A percentile compares a stretch with the other conserved stretches of the same genome.
phyloP scores from a whole-genome alignment of 2,888 invertebrate genomes.

The Steinernema carpocapsae region DNA sequence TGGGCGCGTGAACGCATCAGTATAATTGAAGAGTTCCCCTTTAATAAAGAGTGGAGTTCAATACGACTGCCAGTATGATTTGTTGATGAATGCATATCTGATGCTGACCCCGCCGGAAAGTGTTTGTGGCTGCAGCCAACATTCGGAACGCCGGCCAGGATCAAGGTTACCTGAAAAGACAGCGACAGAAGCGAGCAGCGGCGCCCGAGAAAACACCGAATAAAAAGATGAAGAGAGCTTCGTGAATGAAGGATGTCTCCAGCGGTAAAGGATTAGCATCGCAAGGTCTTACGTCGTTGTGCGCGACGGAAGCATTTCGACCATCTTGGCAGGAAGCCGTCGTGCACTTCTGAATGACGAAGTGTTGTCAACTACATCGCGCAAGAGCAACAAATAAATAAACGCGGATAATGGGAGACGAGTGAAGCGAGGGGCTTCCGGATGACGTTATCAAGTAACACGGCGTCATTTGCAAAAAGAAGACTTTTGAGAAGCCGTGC shows the following conservation, averaged over 20 bases:
- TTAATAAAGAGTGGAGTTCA: background rate
- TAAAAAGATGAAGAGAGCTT: background rate
- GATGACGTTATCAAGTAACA: no score
- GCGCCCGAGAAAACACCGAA: background rate
- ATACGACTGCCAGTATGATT: background rate
- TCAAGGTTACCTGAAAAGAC: conserved; percentile 10
- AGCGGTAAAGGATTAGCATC: background rate
- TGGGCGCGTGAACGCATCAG: background rate
- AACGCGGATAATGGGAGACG: no score
- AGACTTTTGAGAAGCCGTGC: background rate
- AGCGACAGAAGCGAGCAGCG: background rate
- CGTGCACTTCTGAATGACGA: background rate
- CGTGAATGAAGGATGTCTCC: background rate
- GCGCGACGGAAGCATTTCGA: background rate
- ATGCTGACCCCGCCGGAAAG: background rate
- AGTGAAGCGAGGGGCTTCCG: no score
- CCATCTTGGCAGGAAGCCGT: background rate
- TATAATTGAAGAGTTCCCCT: background rate
- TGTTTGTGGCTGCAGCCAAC: background rate
- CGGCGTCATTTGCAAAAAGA: background rate
- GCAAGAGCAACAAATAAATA: no score
- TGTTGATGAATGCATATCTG: background rate
- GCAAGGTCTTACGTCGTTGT: background rate
- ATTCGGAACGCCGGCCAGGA: background rate
- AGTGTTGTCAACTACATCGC: no score